Evolutionary conservation across 2,888 invertebrate genomes (phyloP), one percentile per base, ranked within the genome.

Genomic region (Pteria penguin): DNA sequence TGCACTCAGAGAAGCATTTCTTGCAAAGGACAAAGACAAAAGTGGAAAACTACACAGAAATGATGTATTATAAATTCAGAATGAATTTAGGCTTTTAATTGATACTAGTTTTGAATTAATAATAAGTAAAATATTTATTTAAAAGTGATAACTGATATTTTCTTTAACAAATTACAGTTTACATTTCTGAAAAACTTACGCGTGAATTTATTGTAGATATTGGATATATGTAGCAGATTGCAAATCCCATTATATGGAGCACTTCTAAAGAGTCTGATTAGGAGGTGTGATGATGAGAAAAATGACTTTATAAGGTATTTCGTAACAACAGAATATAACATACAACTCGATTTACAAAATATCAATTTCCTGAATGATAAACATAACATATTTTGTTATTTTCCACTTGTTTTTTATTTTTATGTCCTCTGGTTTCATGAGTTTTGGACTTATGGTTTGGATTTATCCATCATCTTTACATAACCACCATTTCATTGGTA

Each of bases 161-260:
- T n/a, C n/a, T n/a, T n/a, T n/a, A n/a, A n/a, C n/a, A n/a, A n/a
- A n/a, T n/a, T n/a, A n/a, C n/a, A n/a, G n/a, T n/a, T n/a, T n/a
- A n/a, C n/a, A n/a, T n/a, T n/a, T n/a, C n/a, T n/a, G n/a, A n/a
- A n/a, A n/a, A n/a, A n/a, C n/a, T n/a, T n/a, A n/a, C n/a, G n/a
- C n/a, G n/a, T n/a, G n/a, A 32, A 22, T 22, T 58, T 52, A 26
- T 74, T 78, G 0, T 62, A 90, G 90, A 72, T 88, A 29, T 61
- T 84, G 22, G 80, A 86, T 62, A 71, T 86, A 1, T 88, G 87
- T 70, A 72, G 33, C 1, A 79, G 86, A 14, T 78, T 84, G 33
- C 84, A 87, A 31, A 82, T 88, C n/a, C 90, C 91, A 0, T 76
- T 91, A 18, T 91, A 90, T 75, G 91, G 91, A 11, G 87, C 91